phyloP scores from a whole-genome alignment of 2,888 invertebrate genomes.

The Silvanus unidentatus region DNA sequence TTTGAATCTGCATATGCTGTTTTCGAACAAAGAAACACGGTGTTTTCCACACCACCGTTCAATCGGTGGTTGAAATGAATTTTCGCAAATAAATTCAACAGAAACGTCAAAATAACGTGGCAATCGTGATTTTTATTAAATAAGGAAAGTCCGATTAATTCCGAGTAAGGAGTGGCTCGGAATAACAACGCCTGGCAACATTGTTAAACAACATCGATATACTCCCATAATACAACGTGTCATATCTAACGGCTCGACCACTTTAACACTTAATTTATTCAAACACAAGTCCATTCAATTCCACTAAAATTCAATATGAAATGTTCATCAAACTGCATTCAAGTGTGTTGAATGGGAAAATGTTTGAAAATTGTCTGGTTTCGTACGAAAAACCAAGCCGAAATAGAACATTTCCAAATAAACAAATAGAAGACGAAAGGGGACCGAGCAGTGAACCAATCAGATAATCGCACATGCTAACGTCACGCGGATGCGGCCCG shows the following conservation, averaged over 20 bases:
- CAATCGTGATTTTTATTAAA: too few relatives aligned
- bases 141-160: neutral
- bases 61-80: too few relatives aligned
- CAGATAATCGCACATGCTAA: conserved; percentile 36
- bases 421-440: conserved; percentile 27
- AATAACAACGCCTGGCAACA: conserved; percentile 30
- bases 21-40: too few relatives aligned
- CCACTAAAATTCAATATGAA: neutral
- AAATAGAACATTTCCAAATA: conserved; percentile 13
- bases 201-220: conserved; percentile 30
- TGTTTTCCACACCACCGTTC: too few relatives aligned
- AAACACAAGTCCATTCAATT: too few relatives aligned
- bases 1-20: too few relatives aligned
- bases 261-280: neutral
- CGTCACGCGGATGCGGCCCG: conserved; percentile 37
- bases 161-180: conserved; percentile 29
- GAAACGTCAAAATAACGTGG: too few relatives aligned
- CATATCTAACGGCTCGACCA: conserved; percentile 8
- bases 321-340: neutral
- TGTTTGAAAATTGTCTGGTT: neutral
- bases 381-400: neutral
- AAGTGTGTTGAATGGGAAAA: neutral
- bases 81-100: too few relatives aligned
- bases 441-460: conserved; percentile 30
- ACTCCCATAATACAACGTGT: conserved; percentile 23